Conservation (phyloP, 1,140 invertebrate genomes). For the Orussus abietinus region DNA sequence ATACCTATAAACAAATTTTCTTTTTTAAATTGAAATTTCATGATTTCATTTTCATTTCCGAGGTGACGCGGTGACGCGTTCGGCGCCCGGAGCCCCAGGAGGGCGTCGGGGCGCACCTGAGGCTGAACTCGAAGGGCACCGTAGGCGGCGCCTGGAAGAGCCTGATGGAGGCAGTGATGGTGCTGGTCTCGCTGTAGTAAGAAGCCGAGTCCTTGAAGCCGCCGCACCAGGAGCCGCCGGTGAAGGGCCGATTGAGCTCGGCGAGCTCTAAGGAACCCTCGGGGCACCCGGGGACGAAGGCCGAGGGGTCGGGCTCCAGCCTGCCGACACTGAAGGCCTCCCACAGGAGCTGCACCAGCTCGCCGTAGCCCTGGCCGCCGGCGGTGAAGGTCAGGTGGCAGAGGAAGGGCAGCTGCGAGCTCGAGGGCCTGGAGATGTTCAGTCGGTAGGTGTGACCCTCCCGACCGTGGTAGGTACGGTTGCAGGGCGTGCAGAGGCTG, state of each 20-base stretch:
- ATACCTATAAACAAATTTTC: too few relatives aligned
- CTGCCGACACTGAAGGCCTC: constrained; percentile 78
- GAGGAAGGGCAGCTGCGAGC: constrained; percentile 73
- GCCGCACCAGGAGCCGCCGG: constrained; percentile 81
- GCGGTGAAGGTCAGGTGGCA: constrained; percentile 87
- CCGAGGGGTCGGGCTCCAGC: constrained; percentile 58
- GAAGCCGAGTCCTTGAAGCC: constrained; percentile 67
- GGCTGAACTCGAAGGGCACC: constrained; percentile 68
- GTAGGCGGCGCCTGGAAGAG: constrained; percentile 64
- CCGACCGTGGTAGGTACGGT: constrained; percentile 84
- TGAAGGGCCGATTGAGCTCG: constrained; percentile 76
- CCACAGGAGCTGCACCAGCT: constrained; percentile 79
- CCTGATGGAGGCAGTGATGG: constrained; percentile 71
- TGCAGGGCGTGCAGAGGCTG: constrained; percentile 77
- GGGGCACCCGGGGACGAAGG: constrained; percentile 65
- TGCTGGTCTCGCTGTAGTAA: constrained; percentile 83
- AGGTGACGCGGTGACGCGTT: too few relatives aligned
- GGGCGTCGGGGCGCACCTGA: too few relatives aligned
- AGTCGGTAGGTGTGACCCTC: constrained; percentile 77
- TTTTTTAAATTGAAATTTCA: too few relatives aligned
- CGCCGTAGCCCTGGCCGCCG: constrained; percentile 76
- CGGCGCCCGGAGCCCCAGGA: too few relatives aligned
- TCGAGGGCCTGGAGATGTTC: constrained; percentile 62
- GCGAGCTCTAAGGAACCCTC: constrained; percentile 82
- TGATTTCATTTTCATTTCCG: too few relatives aligned